Conservation (phyloP, 2,113 vertebrate species). For the Varanus salvator region DNA sequence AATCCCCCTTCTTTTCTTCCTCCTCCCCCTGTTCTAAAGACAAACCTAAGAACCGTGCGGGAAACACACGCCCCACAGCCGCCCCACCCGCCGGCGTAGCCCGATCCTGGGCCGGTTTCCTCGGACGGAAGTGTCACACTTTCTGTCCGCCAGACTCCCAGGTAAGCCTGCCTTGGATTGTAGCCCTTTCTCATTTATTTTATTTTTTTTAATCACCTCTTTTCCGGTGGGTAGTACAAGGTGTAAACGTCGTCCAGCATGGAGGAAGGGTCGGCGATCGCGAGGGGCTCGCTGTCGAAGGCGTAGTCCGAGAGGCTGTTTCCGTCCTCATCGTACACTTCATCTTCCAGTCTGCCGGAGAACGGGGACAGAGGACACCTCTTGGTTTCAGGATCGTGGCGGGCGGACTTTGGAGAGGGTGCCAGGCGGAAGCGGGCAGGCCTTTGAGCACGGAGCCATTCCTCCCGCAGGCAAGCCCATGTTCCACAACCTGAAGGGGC, state of each 20-base stretch:
- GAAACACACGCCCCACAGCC: neutral
- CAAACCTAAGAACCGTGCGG: neutral
- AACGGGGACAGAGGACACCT: neutral
- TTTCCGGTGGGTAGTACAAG: conserved; percentile 84
- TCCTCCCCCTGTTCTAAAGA: neutral
- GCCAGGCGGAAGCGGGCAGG: neutral
- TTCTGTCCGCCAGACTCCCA: neutral
- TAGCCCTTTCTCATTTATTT: neutral
- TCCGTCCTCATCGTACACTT: conserved; percentile 89
- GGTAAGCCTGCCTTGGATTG: neutral
- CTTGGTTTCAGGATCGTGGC: neutral
- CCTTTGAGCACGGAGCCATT: neutral
- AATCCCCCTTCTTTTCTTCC: neutral
- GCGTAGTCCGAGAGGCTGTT: conserved; percentile 86
- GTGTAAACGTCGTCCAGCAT: conserved; percentile 82
- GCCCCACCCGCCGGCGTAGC: neutral
- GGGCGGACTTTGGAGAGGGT: neutral
- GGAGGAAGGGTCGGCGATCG: conserved; percentile 83
- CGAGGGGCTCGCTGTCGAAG: conserved; percentile 84
- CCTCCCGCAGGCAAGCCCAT: neutral
- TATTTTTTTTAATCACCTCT: conserved; percentile 79
- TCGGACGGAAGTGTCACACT: neutral
- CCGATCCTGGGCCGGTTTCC: neutral
- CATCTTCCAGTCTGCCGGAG: conserved; percentile 86
- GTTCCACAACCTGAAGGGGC: neutral